These are phyloP conservation scores for Sarcophaga rosellei DNA, from an alignment of 2,888 invertebrate genomes.

Conservation along the genomic window DNA sequence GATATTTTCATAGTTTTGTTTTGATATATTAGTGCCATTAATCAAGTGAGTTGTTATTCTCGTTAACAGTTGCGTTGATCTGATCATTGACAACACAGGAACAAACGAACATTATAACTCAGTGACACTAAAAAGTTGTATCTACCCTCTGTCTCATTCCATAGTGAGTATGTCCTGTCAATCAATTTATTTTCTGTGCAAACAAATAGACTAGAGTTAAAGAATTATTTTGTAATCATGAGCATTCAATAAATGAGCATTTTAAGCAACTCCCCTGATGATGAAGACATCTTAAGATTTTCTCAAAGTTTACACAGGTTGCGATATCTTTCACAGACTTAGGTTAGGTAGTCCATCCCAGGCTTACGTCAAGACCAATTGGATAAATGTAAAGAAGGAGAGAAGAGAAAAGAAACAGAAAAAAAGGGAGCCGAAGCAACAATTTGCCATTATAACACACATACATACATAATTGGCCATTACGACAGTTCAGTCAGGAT, in stretches of 20 bases:
- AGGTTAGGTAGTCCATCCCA: too few species aligned
- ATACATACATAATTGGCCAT: too few species aligned
- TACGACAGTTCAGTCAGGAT: too few species aligned
- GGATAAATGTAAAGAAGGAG: too few species aligned
- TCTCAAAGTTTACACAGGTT: background rate
- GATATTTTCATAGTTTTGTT: conserved; percentile 39
- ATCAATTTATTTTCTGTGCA: background rate
- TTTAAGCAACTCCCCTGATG: conserved; percentile 30
- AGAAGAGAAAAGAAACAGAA: too few species aligned
- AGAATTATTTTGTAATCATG: conserved; percentile 45
- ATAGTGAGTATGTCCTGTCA: background rate
- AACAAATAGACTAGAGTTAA: background rate
- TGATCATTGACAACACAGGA: conserved; percentile 53
- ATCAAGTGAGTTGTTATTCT: conserved; percentile 62
- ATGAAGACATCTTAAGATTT: conserved; percentile 12
- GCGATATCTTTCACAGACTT: too few species aligned
- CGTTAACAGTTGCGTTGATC: conserved; percentile 59
- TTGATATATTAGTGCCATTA: conserved; percentile 69
- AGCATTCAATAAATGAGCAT: conserved; percentile 50
- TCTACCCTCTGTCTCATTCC: background rate
- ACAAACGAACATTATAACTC: conserved; percentile 34
- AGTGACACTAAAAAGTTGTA: conserved; percentile 55
- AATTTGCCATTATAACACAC: too few species aligned
- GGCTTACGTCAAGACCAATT: too few species aligned
- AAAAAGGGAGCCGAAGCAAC: too few species aligned